Base-by-base conservation (phyloP, 2,797 vertebrate species). In the Sebastolobus altivelis region DNA sequence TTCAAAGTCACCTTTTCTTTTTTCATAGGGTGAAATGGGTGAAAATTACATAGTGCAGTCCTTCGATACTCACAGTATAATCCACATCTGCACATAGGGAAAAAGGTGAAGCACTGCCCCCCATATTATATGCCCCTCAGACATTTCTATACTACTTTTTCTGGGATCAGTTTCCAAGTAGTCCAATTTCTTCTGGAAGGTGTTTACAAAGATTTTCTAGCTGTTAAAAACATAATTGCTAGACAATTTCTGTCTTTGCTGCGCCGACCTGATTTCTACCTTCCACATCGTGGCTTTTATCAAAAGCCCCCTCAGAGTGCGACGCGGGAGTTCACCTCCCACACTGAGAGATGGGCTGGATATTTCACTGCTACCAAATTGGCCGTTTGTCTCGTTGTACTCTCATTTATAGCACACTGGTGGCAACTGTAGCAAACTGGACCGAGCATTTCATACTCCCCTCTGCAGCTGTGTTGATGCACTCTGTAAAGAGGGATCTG, bases 281-380 rank as follows among this genome's bases (percentile, higher is more conserved):
- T 83, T 82, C 75, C 77, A 82, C 73, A 85, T 82, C 67, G 75
- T 89, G 83, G 74, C 88, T 91, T 65, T 90, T 76, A 85, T 90
- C 82, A 72, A 83, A 84, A 84, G 66, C 58, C 77, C 55, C 69
- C 65, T 83, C 72, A 40, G 71, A 88, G 88, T 82, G 80, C 68
- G 35, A 79, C 9, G 75, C 89, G 79, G 87, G 91, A 92, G 85
- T 89, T 90, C 74, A 85, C 89, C 84, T 91, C 86, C 86, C 72
- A 65, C 77, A 65, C 84, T 71, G 77, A 88, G 79, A 82, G 85
- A 87, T 76, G 62, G 83, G 77, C 82, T 82, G 75, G 76, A 87
- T 84, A 62, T 87, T 93, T 93, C 88, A 83, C 86, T 29, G 83
- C 82, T 74, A 87, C 90, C 85, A 89, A 89, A 93, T 91, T 90